These are phyloP conservation scores for Beris morrisii DNA, from an alignment of 2,888 invertebrate genomes.

Conservation along the genomic window DNA sequence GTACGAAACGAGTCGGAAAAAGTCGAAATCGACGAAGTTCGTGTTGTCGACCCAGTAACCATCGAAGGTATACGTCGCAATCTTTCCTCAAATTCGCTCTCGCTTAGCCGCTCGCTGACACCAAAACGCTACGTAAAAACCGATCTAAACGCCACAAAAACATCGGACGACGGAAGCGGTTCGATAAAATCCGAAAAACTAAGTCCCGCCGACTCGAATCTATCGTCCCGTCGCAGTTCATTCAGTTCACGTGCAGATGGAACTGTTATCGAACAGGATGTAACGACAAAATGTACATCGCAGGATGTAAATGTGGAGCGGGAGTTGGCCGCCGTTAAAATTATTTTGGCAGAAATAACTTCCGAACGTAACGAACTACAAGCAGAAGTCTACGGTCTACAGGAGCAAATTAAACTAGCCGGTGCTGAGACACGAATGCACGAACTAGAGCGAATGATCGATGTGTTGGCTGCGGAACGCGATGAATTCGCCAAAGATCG, in stretches of 20 bases:
- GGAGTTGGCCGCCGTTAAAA: slow-evolving; percentile 50
- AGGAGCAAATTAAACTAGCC: slow-evolving; percentile 47
- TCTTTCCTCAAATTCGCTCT: slow-evolving; percentile 46
- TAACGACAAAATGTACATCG: not conserved
- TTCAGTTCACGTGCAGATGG: slow-evolving; percentile 39
- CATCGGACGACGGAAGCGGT: slow-evolving; percentile 29
- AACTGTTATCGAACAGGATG: slow-evolving; percentile 33
- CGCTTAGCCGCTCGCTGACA: slow-evolving; percentile 45
- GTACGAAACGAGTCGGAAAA: slow-evolving; percentile 44
- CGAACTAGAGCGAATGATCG: slow-evolving; percentile 46
- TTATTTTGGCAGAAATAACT: slow-evolving; percentile 48
- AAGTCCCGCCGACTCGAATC: slow-evolving; percentile 32
- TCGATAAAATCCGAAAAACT: slow-evolving; percentile 41
- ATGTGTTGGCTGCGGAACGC: slow-evolving; percentile 45
- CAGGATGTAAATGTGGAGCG: slow-evolving; percentile 34
- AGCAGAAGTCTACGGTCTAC: slow-evolving; percentile 43
- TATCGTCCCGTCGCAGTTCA: slow-evolving; percentile 43
- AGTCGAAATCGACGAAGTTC: slow-evolving; percentile 19
- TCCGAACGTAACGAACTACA: slow-evolving; percentile 50
- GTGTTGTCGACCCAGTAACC: slow-evolving; percentile 12
- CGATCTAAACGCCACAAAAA: slow-evolving; percentile 23
- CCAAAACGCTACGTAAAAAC: slow-evolving; percentile 41
- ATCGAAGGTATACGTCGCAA: slow-evolving; percentile 42
- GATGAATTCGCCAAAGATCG: slow-evolving; percentile 45
- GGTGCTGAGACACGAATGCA: slow-evolving; percentile 43